A percentile compares a stretch with the other conserved stretches of the same genome.
Evolutionary conservation across 2,113 vertebrate species (phyloP).

Genomic region (Cryptomyrus ogoouensis): DNA sequence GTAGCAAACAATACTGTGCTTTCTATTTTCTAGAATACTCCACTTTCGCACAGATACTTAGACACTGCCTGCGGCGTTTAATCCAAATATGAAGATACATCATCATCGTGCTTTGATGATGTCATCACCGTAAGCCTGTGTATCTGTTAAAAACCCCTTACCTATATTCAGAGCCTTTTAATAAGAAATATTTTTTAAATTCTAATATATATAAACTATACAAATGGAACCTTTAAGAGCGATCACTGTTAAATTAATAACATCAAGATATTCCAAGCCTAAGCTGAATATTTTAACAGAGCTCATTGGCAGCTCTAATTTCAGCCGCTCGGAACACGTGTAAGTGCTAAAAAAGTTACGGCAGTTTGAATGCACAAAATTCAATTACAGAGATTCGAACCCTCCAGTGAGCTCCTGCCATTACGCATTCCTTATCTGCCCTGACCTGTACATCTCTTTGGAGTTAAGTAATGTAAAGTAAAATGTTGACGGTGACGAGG

Average conservation of each 20-base stretch:
- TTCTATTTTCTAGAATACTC: neutral
- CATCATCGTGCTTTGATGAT: neutral
- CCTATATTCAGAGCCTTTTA: neutral
- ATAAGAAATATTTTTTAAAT: neutral
- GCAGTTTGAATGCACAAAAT: neutral
- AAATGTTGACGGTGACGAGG: neutral
- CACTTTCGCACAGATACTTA: neutral
- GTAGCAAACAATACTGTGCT: neutral
- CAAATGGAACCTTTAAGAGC: neutral
- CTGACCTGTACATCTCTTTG: neutral
- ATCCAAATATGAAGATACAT: neutral
- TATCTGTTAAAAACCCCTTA: neutral
- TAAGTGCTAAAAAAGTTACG: neutral
- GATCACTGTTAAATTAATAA: constrained; percentile 9
- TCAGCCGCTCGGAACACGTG: neutral
- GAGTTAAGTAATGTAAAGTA: neutral
- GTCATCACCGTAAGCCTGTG: neutral
- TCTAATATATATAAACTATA: constrained; percentile 3
- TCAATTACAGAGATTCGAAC: neutral
- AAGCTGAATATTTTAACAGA: neutral
- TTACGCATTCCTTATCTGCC: neutral
- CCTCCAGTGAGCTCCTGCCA: neutral
- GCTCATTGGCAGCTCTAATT: neutral
- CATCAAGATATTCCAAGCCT: neutral
- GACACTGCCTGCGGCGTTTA: neutral